These are phyloP conservation scores for Myotis daubentonii DNA, from an alignment of 2,797 vertebrate species.

Conservation along the genomic window DNA sequence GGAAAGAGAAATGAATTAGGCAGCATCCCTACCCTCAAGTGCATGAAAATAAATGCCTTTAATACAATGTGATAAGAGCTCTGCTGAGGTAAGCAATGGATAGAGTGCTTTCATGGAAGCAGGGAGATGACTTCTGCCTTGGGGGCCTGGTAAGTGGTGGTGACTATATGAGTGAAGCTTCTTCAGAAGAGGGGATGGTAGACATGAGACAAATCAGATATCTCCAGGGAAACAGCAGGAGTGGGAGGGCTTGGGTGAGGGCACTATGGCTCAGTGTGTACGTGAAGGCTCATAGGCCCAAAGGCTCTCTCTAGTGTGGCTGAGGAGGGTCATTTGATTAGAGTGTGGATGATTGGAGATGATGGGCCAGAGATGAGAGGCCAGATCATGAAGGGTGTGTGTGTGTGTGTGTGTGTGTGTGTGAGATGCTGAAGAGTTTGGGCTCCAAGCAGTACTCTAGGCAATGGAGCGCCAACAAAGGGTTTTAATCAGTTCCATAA, in stretches of 20 bases:
- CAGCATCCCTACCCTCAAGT: neutral
- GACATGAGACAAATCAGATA: neutral
- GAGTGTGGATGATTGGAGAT: neutral
- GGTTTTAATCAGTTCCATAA: neutral
- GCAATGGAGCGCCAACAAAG: neutral
- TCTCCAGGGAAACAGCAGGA: neutral
- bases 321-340: neutral
- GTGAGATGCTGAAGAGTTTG: neutral
- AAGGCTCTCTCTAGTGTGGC: too few relatives aligned
- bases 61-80: neutral
- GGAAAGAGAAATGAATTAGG: neutral
- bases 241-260: too few relatives aligned
- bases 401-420: neutral
- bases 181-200: neutral
- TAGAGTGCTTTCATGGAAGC: neutral
- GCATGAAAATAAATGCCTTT: neutral
- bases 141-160: neutral
- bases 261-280: accelerated
- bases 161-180: neutral
- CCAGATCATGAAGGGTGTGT: neutral
- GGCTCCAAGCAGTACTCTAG: neutral
- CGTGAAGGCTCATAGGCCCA: too few relatives aligned
- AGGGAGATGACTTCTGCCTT: neutral
- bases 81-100: neutral
- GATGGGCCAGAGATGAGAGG: neutral